Evolutionary conservation across 2,797 vertebrate species (phyloP).

Genomic region (Cynopterus sphinx): DNA sequence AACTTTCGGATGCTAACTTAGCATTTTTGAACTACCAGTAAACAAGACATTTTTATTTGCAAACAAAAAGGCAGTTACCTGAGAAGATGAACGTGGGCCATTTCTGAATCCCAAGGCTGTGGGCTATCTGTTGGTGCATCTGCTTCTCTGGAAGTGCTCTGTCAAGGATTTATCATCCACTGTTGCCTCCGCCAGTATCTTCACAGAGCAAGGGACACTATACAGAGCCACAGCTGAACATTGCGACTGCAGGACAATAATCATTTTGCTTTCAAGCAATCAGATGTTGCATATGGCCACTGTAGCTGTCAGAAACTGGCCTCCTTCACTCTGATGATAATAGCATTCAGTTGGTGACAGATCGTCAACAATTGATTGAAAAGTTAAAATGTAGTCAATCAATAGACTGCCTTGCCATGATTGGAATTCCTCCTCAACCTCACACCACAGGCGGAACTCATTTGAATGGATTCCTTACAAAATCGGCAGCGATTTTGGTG

Average conservation of each 20-base stretch:
- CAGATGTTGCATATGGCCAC: not conserved
- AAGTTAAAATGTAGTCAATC: not conserved
- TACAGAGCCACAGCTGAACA: not conserved
- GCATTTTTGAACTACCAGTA: not conserved
- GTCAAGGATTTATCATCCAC: not conserved
- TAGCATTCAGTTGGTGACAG: not conserved
- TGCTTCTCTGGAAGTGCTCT: not conserved
- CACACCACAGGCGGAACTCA: not conserved
- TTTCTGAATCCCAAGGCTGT: not conserved
- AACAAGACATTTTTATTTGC: not conserved
- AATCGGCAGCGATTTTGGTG: not conserved
- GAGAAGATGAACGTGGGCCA: not conserved
- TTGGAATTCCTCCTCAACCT: not conserved
- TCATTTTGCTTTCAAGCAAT: slow-evolving; percentile 14
- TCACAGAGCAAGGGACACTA: not conserved
- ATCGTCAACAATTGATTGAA: not conserved
- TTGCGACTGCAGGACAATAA: not conserved
- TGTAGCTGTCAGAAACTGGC: not conserved
- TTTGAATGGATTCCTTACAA: not conserved
- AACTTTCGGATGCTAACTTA: not conserved
- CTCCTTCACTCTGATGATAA: not conserved
- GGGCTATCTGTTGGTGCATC: not conserved
- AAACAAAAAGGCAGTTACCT: not conserved
- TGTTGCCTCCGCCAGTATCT: not conserved
- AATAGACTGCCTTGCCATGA: not conserved